Evolutionary conservation across 2,797 vertebrate genomes (phyloP).

Genomic region (Urosaurus nigricauda): DNA sequence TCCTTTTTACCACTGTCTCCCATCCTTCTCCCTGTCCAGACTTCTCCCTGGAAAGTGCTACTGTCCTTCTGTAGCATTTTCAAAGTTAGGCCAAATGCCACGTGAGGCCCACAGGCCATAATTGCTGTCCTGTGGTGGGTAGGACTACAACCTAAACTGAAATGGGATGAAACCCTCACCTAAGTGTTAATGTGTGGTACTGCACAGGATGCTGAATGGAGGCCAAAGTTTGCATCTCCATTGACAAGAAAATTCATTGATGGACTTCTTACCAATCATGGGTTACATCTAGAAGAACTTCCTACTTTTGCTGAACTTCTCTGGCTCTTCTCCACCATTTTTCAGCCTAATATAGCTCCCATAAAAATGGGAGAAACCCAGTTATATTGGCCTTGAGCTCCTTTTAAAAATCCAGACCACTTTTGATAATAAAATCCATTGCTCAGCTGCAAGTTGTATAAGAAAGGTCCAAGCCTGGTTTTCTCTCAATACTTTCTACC

Average conservation of each 20-base stretch:
- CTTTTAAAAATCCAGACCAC: background rate
- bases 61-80: background rate
- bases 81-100: background rate
- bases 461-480: background rate
- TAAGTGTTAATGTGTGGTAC: background rate
- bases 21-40: background rate
- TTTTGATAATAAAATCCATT: too few species aligned
- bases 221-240: background rate
- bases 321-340: background rate
- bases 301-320: background rate
- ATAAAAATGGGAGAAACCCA: background rate
- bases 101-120: background rate
- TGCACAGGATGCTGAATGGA: background rate
- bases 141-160: background rate
- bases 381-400: background rate
- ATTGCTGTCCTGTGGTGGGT: background rate
- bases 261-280: background rate
- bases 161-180: background rate
- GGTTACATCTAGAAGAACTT: too few species aligned
- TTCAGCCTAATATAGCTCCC: background rate
- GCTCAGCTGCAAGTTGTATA: background rate
- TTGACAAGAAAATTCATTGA: background rate
- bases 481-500: background rate
- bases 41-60: background rate
- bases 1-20: background rate